These are phyloP conservation scores for Tauraco erythrolophus DNA, from an alignment of 2,113 vertebrate genomes.

Conservation along the genomic window DNA sequence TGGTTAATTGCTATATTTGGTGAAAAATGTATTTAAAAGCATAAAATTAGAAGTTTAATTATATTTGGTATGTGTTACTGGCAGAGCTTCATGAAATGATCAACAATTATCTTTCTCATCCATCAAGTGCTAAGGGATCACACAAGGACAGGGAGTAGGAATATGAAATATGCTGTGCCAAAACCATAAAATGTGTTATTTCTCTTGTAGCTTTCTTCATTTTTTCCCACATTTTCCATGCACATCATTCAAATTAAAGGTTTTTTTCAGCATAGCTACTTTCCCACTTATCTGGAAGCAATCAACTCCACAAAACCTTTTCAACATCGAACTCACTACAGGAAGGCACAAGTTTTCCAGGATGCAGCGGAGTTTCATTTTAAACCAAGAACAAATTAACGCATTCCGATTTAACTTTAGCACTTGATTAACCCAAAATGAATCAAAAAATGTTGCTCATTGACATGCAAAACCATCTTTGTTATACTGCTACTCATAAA, in stretches of 20 bases:
- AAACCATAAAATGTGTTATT: constrained; percentile 16
- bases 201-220: not conserved
- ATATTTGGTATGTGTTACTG: constrained; percentile 49
- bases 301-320: constrained; percentile 38
- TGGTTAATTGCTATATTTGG: constrained; percentile 30
- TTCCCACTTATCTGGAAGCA: constrained; percentile 34
- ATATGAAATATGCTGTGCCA: constrained; percentile 15
- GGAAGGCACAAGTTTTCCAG: not conserved
- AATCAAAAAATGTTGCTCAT: constrained; percentile 32
- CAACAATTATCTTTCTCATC: constrained; percentile 68
- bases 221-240: not conserved
- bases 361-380: not conserved
- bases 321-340: not conserved
- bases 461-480: constrained; percentile 37
- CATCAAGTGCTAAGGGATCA: constrained; percentile 54
- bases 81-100: constrained; percentile 62
- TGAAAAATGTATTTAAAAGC: constrained; percentile 22
- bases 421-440: constrained; percentile 40
- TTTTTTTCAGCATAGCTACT: not conserved
- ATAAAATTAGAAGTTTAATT: constrained; percentile 54
- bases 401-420: not conserved
- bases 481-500: constrained; percentile 43
- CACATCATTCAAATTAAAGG: constrained; percentile 2
- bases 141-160: constrained; percentile 42
- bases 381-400: constrained; percentile 31